These are phyloP conservation scores for Nesospiza acunhae DNA, from an alignment of 2,113 vertebrate genomes.

Conservation along the genomic window DNA sequence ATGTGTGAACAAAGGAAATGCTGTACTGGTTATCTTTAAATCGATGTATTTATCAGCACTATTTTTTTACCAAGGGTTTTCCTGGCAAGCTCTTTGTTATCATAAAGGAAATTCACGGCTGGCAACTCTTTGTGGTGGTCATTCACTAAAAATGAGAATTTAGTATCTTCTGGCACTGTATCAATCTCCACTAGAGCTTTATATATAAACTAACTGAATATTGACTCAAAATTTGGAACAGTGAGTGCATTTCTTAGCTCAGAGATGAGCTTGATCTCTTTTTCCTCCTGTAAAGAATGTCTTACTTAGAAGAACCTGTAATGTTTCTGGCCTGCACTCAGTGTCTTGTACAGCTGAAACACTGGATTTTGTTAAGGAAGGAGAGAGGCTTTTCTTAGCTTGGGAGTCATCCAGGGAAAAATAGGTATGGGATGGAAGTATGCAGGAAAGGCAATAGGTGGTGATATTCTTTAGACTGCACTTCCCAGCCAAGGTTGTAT, in stretches of 20 bases:
- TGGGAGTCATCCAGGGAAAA: constrained; percentile 30
- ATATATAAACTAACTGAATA: not conserved
- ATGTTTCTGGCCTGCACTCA: not conserved
- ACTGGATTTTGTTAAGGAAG: not conserved
- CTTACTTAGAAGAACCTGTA: not conserved
- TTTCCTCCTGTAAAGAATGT: not conserved
- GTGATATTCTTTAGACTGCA: not conserved
- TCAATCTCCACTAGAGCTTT: not conserved
- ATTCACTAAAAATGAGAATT: constrained; percentile 42
- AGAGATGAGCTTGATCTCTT: not conserved
- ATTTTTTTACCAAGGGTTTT: constrained; percentile 3
- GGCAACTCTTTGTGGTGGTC: not conserved
- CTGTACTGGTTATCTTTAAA: constrained; percentile 42
- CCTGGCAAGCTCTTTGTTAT: constrained; percentile 22
- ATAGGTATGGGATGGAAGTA: constrained; percentile 16
- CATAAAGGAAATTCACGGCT: not conserved
- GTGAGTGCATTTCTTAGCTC: not conserved
- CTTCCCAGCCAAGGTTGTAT: not conserved
- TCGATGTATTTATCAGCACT: not conserved
- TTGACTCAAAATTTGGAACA: constrained; percentile 5
- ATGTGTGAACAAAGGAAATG: constrained; percentile 14
- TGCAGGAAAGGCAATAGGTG: constrained; percentile 34
- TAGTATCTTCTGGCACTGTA: constrained; percentile 14
- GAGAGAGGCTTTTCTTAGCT: not conserved
- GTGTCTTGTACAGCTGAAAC: not conserved